Evolutionary conservation across 2,797 vertebrate genomes (phyloP).

Genomic region (Anniella stebbinsi): DNA sequence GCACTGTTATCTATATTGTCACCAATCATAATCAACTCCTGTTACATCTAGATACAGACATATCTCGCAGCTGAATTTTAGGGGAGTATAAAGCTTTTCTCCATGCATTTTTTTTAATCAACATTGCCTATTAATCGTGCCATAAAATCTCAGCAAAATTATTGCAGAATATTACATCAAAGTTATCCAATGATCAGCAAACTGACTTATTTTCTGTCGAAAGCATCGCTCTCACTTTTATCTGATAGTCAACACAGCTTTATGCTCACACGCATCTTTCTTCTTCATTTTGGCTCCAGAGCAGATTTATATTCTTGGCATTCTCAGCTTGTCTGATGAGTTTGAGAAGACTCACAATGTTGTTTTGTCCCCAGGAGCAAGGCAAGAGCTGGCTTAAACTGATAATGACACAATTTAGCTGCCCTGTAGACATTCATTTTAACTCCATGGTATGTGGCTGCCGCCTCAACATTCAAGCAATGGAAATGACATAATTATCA

Average conservation of each 20-base stretch:
- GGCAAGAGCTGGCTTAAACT: conserved; percentile 75
- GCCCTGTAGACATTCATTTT: conserved; percentile 75
- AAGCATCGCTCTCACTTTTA: conserved; percentile 69
- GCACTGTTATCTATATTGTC: conserved; percentile 46
- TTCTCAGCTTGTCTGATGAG: conserved; percentile 64
- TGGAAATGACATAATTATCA: conserved; percentile 81
- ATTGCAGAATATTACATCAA: conserved; percentile 63
- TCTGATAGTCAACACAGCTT: conserved; percentile 65
- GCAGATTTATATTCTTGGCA: conserved; percentile 70
- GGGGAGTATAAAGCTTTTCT: conserved; percentile 34
- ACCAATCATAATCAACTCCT: conserved; percentile 50
- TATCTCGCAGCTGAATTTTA: conserved; percentile 53
- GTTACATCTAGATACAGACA: conserved; percentile 51
- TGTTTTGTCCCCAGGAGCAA: conserved; percentile 75
- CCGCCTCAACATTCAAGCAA: conserved; percentile 74
- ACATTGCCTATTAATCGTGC: conserved; percentile 68
- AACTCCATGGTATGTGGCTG: conserved; percentile 72
- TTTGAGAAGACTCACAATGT: conserved; percentile 71
- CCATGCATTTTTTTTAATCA: conserved; percentile 56
- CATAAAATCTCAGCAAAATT: conserved; percentile 66
- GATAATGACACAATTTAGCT: conserved; percentile 75
- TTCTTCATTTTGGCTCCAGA: conserved; percentile 44
- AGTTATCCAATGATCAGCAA: conserved; percentile 65
- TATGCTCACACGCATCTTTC: conserved; percentile 62
- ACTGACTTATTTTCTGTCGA: conserved; percentile 71